Evolutionary conservation across 2,797 vertebrate genomes (phyloP).

Genomic region (Uromys caudimaculatus): DNA sequence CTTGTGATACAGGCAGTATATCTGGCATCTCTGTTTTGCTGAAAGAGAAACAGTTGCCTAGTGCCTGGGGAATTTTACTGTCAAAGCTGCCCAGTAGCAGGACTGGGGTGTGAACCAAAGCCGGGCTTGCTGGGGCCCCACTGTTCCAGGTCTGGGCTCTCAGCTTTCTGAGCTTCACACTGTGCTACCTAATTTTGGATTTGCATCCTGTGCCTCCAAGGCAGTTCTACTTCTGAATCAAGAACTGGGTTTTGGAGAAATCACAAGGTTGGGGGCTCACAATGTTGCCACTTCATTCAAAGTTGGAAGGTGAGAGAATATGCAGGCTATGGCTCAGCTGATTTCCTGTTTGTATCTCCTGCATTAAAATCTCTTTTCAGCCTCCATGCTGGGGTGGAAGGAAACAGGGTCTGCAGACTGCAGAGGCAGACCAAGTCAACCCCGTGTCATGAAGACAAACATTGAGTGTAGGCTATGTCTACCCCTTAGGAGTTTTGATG

Average conservation of each 20-base stretch:
- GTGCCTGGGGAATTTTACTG: neutral
- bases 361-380: neutral
- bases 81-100: neutral
- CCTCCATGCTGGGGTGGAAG: neutral
- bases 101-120: neutral
- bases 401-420: neutral
- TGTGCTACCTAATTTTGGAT: neutral
- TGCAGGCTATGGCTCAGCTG: neutral
- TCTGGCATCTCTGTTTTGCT: neutral
- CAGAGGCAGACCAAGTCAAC: neutral
- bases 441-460: neutral
- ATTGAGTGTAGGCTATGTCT: neutral
- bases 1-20: neutral
- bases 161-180: neutral
- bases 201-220: neutral
- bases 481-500: neutral
- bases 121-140: accelerated
- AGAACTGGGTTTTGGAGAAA: neutral
- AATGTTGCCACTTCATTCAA: neutral
- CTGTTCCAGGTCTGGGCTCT: neutral
- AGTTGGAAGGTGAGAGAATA: neutral
- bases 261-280: neutral
- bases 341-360: neutral
- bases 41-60: neutral
- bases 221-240: neutral